Percentiles rank a stretch among this genome's conserved stretches.
These are phyloP conservation scores for Lutjanus campechanus DNA, from an alignment of 2,797 vertebrate genomes.

Conservation along the genomic window DNA sequence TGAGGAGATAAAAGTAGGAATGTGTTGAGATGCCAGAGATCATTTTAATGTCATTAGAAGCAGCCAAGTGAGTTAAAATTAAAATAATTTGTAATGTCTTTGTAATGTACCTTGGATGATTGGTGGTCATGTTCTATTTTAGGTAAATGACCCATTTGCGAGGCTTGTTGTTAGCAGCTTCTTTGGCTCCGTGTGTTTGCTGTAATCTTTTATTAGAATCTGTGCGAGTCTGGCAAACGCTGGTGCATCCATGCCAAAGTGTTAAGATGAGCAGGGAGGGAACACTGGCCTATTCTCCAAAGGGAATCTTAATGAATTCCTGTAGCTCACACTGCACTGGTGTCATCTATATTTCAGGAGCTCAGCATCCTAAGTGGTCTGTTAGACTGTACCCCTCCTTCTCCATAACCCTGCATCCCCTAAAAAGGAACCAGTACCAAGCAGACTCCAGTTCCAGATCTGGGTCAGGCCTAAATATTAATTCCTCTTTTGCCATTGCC, in stretches of 20 bases:
- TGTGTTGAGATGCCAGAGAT: not conserved
- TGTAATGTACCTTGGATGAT: not conserved
- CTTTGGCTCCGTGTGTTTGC: not conserved
- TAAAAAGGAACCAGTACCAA: conserved; percentile 21
- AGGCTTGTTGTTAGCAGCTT: not conserved
- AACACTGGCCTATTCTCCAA: conserved; percentile 34
- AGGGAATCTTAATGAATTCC: conserved; percentile 72
- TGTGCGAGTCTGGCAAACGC: conserved; percentile 16
- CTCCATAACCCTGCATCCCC: conserved; percentile 13
- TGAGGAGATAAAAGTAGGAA: not conserved
- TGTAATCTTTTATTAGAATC: conserved; percentile 32
- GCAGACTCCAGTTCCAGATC: conserved; percentile 33
- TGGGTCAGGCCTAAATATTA: conserved; percentile 47
- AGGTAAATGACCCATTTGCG: conserved; percentile 9
- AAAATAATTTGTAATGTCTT: not conserved
- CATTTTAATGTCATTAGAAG: not conserved
- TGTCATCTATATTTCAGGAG: conserved; percentile 80
- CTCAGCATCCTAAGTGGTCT: conserved; percentile 49
- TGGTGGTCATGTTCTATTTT: not conserved
- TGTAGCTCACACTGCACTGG: conserved; percentile 33
- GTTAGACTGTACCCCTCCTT: conserved; percentile 18
- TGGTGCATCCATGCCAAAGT: conserved; percentile 17
- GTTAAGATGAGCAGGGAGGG: conserved; percentile 25
- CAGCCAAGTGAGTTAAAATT: not conserved
- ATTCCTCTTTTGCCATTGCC: conserved; percentile 12